Percentiles rank a stretch among this genome's conserved stretches.
Conservation (phyloP, 2,113 vertebrate genomes). For the Taurulus bubalis region DNA sequence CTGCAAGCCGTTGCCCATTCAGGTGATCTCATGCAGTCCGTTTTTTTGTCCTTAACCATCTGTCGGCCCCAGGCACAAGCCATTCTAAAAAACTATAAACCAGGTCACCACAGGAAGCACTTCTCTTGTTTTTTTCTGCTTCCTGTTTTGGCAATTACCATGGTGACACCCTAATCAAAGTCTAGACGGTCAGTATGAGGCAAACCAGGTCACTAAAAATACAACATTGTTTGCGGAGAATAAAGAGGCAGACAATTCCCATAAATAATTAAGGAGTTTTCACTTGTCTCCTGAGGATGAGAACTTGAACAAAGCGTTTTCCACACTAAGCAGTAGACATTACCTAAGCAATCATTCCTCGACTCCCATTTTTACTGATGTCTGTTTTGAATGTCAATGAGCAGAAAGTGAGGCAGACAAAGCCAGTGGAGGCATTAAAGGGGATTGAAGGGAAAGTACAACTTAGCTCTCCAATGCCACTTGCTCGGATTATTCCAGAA, state of each 20-base stretch:
- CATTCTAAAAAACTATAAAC: constrained; percentile 47
- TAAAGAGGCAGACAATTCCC: constrained; percentile 9
- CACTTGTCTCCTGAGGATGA: constrained; percentile 19
- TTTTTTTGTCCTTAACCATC: constrained; percentile 13
- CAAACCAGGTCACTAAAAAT: constrained; percentile 53
- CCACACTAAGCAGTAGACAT: constrained; percentile 75
- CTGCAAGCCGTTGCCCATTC: neutral
- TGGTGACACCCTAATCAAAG: constrained; percentile 41
- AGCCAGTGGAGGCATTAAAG: constrained; percentile 56
- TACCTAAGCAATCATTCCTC: constrained; percentile 74
- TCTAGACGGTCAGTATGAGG: constrained; percentile 65
- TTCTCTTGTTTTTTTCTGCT: constrained; percentile 32
- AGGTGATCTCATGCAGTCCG: neutral
- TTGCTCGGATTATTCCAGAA: constrained; percentile 25
- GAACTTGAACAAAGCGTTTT: constrained; percentile 63
- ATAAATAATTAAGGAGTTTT: constrained; percentile 35
- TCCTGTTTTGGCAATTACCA: constrained; percentile 58
- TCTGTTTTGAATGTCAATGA: constrained; percentile 66
- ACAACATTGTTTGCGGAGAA: constrained; percentile 35
- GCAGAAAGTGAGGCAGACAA: constrained; percentile 55
- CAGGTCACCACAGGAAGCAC: constrained; percentile 37
- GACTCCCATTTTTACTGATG: constrained; percentile 59
- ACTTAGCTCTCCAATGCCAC: neutral
- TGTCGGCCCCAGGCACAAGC: constrained; percentile 35
- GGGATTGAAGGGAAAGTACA: constrained; percentile 43